A percentile compares a stretch with the other conserved stretches of the same genome.
Conservation (phyloP, 2,888 invertebrate genomes). For the Orchesellides sinensis region DNA sequence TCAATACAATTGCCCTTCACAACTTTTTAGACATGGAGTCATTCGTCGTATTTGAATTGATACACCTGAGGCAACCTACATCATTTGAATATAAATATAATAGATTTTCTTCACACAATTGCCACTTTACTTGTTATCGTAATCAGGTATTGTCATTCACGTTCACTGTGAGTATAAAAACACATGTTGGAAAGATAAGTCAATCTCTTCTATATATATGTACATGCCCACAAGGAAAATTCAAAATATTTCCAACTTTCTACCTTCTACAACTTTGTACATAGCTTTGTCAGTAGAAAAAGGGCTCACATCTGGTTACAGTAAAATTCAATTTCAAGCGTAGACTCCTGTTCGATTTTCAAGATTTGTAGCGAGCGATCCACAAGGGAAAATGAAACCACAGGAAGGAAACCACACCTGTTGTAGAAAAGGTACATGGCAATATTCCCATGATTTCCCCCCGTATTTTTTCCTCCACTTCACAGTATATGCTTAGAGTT, state of each 20-base stretch:
- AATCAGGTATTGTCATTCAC: not conserved
- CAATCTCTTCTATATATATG: no score
- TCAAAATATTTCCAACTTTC: not conserved
- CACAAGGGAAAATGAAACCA: constrained; percentile 18
- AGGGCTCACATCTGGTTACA: constrained; percentile 5
- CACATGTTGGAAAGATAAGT: no score
- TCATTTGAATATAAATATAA: no score
- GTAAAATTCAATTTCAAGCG: constrained; percentile 38
- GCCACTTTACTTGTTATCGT: no score
- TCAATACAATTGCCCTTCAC: no score
- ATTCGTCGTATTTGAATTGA: no score
- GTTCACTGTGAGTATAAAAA: not conserved
- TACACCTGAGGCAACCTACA: no score
- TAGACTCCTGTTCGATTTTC: constrained; percentile 21
- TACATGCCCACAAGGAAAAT: not conserved
- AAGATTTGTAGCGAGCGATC: constrained; percentile 29
- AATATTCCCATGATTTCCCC: not conserved
- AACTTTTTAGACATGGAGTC: no score
- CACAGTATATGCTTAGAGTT: not conserved
- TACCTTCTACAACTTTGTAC: not conserved
- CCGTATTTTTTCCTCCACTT: not conserved
- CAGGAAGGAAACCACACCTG: constrained; percentile 37
- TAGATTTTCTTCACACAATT: no score
- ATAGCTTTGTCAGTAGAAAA: not conserved
- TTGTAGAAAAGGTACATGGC: constrained; percentile 18